Evolutionary conservation across 2,797 vertebrate genomes (phyloP), one percentile per base, ranked within the genome.

Genomic region (Onychomys leucogaster): DNA sequence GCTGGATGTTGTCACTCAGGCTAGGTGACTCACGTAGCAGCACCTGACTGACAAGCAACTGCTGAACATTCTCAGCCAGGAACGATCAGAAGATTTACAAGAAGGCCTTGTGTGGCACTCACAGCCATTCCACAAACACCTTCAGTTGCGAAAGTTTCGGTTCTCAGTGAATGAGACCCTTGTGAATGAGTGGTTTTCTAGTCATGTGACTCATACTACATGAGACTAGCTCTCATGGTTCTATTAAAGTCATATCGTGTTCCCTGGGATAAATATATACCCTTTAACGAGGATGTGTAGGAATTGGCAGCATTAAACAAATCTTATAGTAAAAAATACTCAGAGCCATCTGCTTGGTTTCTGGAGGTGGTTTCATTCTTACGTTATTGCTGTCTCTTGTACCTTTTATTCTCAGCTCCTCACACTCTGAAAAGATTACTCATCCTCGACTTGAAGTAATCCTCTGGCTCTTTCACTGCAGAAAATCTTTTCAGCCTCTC

Each of bases 361-460:
- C 94, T 78, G 94, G 93, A 96, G 87, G 96, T 96, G 94, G 80
- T 88, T 97, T 87, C 89, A 89, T 94, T 87, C 91, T 95, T 87
- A 83, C 7, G 73, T 69, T 87, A 92, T 27, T 76, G 80, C 49
- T 86, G 25, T 77, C 86, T 97, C 87, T 80, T 95, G 16, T 61
- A 65, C 92, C 75, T 91, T 67, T 93, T 92, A 94, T 23, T 97
- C 63, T 83, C 69, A 90, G n/a, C n/a, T 17, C 41, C n/a, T 69
- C n/a, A 49, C 78, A 25, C 11, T 34, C 77, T 93, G 84, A 96
- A 89, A 63, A 91, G 57, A 94, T 81, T 49, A 92, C n/a, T 96
- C 90, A 96, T 82, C 43, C 83, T 73, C 73, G 49, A 95, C 23
- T 61, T 88, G n/a, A 97, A 95, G 91, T 76, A 97, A 92, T 77